Evolutionary conservation across 2,113 vertebrate genomes (phyloP), one percentile per base, ranked within the genome.

Genomic region (Malurus elegans): DNA sequence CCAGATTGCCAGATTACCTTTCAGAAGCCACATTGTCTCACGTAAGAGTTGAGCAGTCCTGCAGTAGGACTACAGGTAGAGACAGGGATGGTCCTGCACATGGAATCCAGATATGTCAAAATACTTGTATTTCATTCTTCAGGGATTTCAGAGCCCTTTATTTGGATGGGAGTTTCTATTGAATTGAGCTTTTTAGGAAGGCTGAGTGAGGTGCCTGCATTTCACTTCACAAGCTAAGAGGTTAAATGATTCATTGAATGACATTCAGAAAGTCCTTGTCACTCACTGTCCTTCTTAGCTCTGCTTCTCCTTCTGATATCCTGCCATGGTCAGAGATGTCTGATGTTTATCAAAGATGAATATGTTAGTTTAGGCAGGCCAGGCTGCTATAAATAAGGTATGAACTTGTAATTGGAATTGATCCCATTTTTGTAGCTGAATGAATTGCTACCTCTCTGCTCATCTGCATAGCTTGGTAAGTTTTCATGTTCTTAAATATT

Each of bases 351-450:
- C 85, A 88, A 58, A 90, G 79, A 73, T 62, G 4, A 92, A 70
- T 64, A 51, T 47, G 40, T 90, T 90, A 34, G 60, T 70, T 94
- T 86, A 83, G 69, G 60, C 44, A 84, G 72, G 20, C 16, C 2
- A 78, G 62, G 29, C 91, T 89, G 48, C 79, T 86, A 79, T 94
- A 79, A 88, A 93, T 95, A 92, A 93, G 38, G 20, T 53, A 89
- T 91, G 87, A 96, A 89, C 20, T 72, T 89, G 56, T 85, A 82
- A 88, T 83, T 91, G 72, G 58, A 94, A 94, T 74, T 58, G 50
- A 92, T 94, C 76, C 16, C 15, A 28, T 73, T 86, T 90, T 76
- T 80, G 32, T 92, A 80, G 76, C 67, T 80, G 76, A 70, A 84
- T 70, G 72, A 91, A 76, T 93, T 91, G 51, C 69, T 32, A 62